These are phyloP conservation scores for Rhingia rostrata DNA, from an alignment of 2,888 invertebrate species.

Conservation along the genomic window DNA sequence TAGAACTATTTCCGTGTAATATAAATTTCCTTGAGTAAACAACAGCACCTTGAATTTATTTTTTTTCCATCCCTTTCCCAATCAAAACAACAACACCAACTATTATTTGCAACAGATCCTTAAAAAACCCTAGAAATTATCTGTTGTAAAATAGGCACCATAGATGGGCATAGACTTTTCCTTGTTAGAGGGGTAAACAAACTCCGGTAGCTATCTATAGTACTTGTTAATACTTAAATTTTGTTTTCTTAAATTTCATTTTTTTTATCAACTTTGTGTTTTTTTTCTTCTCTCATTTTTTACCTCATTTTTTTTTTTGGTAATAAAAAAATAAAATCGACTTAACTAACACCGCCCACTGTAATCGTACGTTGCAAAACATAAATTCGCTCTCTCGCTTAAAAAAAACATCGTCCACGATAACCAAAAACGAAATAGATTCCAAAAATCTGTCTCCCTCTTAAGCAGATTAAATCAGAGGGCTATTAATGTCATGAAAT, in stretches of 20 bases:
- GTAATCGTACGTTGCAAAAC: slow-evolving; percentile 50
- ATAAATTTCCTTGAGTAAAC: too few relatives aligned
- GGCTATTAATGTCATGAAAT: slow-evolving; percentile 81
- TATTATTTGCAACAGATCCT: slow-evolving; percentile 5
- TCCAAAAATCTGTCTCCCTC: slow-evolving; percentile 83
- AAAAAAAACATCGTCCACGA: slow-evolving; percentile 55
- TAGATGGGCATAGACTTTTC: slow-evolving; percentile 7
- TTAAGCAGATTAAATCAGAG: slow-evolving; percentile 83
- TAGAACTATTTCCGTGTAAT: too few relatives aligned
- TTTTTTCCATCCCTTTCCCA: background rate
- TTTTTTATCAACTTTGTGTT: slow-evolving; percentile 46
- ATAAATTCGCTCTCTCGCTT: slow-evolving; percentile 42
- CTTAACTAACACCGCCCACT: slow-evolving; percentile 63
- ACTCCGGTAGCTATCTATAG: slow-evolving; percentile 40
- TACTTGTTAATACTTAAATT: slow-evolving; percentile 21
- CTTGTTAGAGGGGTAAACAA: slow-evolving; percentile 8
- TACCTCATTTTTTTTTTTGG: slow-evolving; percentile 59
- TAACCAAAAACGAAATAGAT: slow-evolving; percentile 76
- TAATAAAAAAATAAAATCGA: slow-evolving; percentile 62
- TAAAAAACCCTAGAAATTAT: background rate
- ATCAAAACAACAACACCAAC: slow-evolving; percentile 48
- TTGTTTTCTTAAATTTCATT: slow-evolving; percentile 51
- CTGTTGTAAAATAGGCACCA: slow-evolving; percentile 9
- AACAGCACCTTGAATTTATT: too few relatives aligned
- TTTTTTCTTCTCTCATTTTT: slow-evolving; percentile 55